Evolutionary conservation across 2,797 vertebrate genomes (phyloP).

Genomic region (Sparidentex hasta): DNA sequence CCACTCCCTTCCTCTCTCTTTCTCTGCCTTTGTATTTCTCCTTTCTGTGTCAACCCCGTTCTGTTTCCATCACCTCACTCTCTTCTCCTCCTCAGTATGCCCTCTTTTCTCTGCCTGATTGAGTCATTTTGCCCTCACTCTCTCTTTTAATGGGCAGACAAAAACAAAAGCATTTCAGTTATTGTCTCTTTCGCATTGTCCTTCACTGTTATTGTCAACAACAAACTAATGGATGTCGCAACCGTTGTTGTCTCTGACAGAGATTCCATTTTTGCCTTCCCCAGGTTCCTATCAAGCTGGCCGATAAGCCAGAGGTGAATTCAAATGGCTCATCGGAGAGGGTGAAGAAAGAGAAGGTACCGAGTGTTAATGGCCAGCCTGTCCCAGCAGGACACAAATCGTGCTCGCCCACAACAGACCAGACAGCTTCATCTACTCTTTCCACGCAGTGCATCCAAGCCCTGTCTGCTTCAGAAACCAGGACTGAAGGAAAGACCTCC

Average conservation of each 20-base stretch:
- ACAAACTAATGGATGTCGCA: constrained; percentile 51
- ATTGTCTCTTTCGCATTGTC: constrained; percentile 52
- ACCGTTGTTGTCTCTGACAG: constrained; percentile 51
- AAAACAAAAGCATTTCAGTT: constrained; percentile 69
- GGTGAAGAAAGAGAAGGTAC: constrained; percentile 77
- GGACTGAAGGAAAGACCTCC: constrained; percentile 75
- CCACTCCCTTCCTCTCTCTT: constrained; percentile 69
- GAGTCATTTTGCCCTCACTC: constrained; percentile 67
- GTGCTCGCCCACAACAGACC: constrained; percentile 65
- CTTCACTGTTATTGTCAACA: constrained; percentile 44
- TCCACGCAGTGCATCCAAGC: constrained; percentile 60
- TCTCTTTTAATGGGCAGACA: constrained; percentile 67
- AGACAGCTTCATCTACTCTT: constrained; percentile 54
- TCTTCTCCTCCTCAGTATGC: constrained; percentile 67
- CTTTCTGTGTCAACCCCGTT: constrained; percentile 81
- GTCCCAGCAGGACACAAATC: constrained; percentile 73
- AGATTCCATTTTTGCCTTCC: constrained; percentile 63
- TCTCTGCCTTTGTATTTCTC: constrained; percentile 81
- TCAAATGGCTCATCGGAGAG: constrained; percentile 75
- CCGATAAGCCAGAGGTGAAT: constrained; percentile 81
- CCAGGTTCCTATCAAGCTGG: constrained; percentile 83
- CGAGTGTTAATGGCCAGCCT: constrained; percentile 74
- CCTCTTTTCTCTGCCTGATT: constrained; percentile 78
- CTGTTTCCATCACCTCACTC: constrained; percentile 76
- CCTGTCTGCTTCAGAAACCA: constrained; percentile 65